A percentile compares a stretch with the other conserved stretches of the same genome.
These are phyloP conservation scores for Melopsittacus undulatus DNA, from an alignment of 2,797 vertebrate genomes.

Conservation along the genomic window DNA sequence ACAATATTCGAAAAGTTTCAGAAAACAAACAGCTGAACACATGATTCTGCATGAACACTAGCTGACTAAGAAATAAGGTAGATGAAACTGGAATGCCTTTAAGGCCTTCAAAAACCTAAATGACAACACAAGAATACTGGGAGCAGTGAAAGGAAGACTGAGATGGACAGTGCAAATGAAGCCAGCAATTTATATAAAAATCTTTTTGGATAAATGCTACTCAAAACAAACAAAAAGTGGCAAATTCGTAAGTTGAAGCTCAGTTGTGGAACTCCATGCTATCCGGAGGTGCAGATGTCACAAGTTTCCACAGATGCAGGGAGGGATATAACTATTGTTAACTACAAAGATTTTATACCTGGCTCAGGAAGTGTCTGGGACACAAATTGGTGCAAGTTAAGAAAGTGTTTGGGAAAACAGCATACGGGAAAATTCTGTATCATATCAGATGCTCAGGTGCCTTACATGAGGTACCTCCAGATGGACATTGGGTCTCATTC, in stretches of 20 bases:
- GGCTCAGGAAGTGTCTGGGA: not conserved
- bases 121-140: not conserved
- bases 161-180: not conserved
- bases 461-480: not conserved
- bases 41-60: not conserved
- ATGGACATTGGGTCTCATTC: not conserved
- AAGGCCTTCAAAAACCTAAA: not conserved
- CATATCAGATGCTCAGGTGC: not conserved
- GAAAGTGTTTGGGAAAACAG: not conserved
- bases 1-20: not conserved
- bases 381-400: not conserved
- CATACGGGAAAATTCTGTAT: not conserved
- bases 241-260: not conserved
- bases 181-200: not conserved
- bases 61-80: not conserved
- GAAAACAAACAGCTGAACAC: not conserved
- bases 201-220: not conserved
- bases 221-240: not conserved
- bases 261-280: not conserved
- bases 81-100: not conserved
- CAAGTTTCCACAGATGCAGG: not conserved
- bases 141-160: not conserved
- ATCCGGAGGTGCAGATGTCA: not conserved
- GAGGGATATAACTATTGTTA: not conserved
- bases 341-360: not conserved